Evolutionary conservation across 1,140 invertebrate species (phyloP), one percentile per base, ranked within the genome.

Genomic region (Araneus ventricosus): DNA sequence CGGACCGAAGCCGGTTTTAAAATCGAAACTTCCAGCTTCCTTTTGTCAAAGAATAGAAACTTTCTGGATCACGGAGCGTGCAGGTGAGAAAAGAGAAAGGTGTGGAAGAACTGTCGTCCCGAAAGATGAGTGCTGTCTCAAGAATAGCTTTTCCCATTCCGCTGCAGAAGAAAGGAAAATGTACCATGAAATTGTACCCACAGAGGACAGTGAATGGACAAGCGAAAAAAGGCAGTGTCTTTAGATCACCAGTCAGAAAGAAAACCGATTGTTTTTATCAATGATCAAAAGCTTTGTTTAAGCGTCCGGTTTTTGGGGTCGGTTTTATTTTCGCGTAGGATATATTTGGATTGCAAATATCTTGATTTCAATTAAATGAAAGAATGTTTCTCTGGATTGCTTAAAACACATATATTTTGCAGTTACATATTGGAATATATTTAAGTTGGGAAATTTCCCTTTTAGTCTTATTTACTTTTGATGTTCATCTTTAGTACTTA

Each of bases 31-130:
- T 27, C 41, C 1, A 4, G 41, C 27, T 84, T 45, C 82, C 41
- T 84, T 86, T 61, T 87, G 85, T 87, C 24, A 2, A 27, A 24
- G 59, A 87, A 87, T 87, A 87, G 85, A 87, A 87, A 63, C 85
- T 67, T 63, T 87, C 59, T 39, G 82, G 82, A 52, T 45, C 41
- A 30, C 10, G 20, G 22, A 41, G 27, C 22, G 24, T 52, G 85
- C 52, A 57, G 45, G n/a, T 52, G 45, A 52, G 2, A 52, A 52
- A 34, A 34, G 20, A 22, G 45, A 27, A 24, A 17, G 17, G 45
- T 7, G 45, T 61, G 27, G 85, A 59, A 39, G 85, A 57, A 61
- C 85, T 87, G 85, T 61, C 85, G 85, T 87, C n/a, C 34, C 34
- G 52, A 17, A 87, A 87, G 85, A 87, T 27, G 85, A 87, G 85